Percentiles rank a stretch among this genome's conserved stretches.
Conservation (phyloP, 2,113 vertebrate genomes). For the Coryphaenoides rupestris region DNA sequence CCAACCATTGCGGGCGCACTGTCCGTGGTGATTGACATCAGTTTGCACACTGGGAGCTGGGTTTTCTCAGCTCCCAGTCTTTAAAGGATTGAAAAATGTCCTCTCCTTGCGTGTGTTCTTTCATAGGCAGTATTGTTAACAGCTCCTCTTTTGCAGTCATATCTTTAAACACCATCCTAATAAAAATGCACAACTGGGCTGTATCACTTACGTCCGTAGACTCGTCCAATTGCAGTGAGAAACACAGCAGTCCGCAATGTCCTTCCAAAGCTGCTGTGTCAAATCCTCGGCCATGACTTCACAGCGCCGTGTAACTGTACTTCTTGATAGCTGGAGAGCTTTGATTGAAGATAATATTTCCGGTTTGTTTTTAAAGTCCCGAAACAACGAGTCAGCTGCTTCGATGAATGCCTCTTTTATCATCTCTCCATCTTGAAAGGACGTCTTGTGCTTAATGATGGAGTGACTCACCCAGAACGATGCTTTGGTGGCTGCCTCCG, state of each 20-base stretch:
- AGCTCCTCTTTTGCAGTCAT: no score
- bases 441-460: constrained; percentile 15
- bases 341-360: no score
- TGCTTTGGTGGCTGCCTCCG: constrained; percentile 11
- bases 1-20: no score
- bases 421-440: constrained; percentile 18
- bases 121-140: no score
- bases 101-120: no score
- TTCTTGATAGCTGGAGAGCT: no score
- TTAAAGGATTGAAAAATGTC: no score
- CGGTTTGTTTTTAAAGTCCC: constrained; percentile 20
- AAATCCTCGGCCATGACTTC: constrained; percentile 17
- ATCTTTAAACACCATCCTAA: constrained; percentile 2
- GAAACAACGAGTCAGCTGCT: constrained; percentile 18
- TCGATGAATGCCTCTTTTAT: constrained; percentile 15
- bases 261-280: constrained; percentile 18
- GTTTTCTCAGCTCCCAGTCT: no score
- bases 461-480: constrained; percentile 19
- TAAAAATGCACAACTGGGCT: constrained; percentile 19
- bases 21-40: no score
- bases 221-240: constrained; percentile 26
- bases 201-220: constrained; percentile 19
- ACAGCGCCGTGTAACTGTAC: constrained; percentile 14
- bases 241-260: constrained; percentile 20
- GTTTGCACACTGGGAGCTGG: no score